Conservation (phyloP, 2,888 invertebrate genomes). For the Netelia inedita region DNA sequence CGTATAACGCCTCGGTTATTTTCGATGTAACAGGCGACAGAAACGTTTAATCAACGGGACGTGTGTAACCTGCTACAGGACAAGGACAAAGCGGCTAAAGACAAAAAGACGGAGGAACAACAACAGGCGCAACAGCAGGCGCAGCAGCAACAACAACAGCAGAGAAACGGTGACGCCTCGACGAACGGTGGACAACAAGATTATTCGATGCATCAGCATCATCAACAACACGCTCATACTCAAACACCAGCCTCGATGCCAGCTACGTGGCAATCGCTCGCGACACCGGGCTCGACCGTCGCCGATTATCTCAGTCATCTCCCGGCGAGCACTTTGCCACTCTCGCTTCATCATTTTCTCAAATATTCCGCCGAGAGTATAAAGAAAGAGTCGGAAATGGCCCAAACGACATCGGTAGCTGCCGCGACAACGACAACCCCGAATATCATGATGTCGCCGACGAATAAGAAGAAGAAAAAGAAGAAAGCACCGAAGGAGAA, state of each 20-base stretch:
- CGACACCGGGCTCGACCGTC: slow-evolving; percentile 91
- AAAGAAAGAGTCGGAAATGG: slow-evolving; percentile 90
- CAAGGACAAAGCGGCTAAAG: slow-evolving; percentile 81
- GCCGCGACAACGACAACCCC: slow-evolving; percentile 83
- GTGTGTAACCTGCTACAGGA: slow-evolving; percentile 83
- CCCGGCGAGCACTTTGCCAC: slow-evolving; percentile 90
- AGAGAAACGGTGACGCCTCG: slow-evolving; percentile 85
- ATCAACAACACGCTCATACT: slow-evolving; percentile 84
- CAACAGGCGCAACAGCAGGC: slow-evolving; percentile 84
- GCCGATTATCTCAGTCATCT: slow-evolving; percentile 94
- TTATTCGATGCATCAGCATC: slow-evolving; percentile 85
- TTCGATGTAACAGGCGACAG: slow-evolving; percentile 77
- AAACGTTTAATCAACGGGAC: slow-evolving; percentile 82
- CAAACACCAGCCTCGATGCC: slow-evolving; percentile 86
- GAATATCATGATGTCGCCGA: slow-evolving; percentile 82
- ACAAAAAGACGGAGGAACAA: slow-evolving; percentile 81
- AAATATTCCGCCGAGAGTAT: slow-evolving; percentile 93
- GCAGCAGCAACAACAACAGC: slow-evolving; percentile 86
- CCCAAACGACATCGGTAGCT: slow-evolving; percentile 84
- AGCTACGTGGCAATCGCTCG: slow-evolving; percentile 90
- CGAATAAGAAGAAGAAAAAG: slow-evolving; percentile 91
- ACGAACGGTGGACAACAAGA: slow-evolving; percentile 87
- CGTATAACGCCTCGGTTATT: slow-evolving; percentile 60
- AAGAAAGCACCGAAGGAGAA: slow-evolving; percentile 92
- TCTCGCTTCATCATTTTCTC: slow-evolving; percentile 93